These are phyloP conservation scores for Venustoraphidia nigricollis DNA, from an alignment of 2,888 invertebrate genomes.

Conservation along the genomic window DNA sequence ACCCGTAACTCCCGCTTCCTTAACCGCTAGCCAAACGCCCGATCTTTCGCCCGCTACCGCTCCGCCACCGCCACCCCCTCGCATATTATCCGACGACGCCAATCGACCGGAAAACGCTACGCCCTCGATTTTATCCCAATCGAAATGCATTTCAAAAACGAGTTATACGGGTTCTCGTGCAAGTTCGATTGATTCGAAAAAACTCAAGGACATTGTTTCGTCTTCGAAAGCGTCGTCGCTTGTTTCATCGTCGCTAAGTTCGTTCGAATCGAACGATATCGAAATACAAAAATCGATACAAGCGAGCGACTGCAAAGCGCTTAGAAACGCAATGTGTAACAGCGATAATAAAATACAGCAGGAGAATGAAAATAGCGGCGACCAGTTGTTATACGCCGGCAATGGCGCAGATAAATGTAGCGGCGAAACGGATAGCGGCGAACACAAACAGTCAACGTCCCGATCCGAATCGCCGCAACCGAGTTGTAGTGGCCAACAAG, in stretches of 20 bases:
- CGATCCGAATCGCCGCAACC: constrained; percentile 24
- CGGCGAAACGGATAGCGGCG: background rate
- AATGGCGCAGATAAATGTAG: too few species aligned
- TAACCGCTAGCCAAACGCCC: constrained; percentile 16
- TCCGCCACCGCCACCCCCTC: constrained; percentile 14
- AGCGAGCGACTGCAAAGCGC: background rate
- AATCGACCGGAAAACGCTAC: constrained; percentile 1
- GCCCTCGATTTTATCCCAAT: background rate
- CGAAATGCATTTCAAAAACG: constrained; percentile 10
- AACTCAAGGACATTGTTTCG: constrained; percentile 2
- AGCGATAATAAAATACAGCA: too few species aligned
- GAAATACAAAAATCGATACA: constrained; percentile 1
- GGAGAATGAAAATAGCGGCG: too few species aligned
- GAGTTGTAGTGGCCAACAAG: constrained; percentile 24
- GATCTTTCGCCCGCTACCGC: constrained; percentile 17
- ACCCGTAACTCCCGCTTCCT: constrained; percentile 24
- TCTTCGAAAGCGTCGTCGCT: background rate
- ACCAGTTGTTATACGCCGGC: too few species aligned
- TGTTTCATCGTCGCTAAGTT: background rate
- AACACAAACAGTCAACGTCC: constrained; percentile 1
- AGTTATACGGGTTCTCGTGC: constrained; percentile 16
- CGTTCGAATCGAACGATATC: background rate
- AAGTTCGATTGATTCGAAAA: constrained; percentile 19
- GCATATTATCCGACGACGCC: constrained; percentile 5
- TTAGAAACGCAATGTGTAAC: background rate